Base-by-base conservation (phyloP, 2,113 vertebrate genomes). In the Syngnathus floridae region DNA sequence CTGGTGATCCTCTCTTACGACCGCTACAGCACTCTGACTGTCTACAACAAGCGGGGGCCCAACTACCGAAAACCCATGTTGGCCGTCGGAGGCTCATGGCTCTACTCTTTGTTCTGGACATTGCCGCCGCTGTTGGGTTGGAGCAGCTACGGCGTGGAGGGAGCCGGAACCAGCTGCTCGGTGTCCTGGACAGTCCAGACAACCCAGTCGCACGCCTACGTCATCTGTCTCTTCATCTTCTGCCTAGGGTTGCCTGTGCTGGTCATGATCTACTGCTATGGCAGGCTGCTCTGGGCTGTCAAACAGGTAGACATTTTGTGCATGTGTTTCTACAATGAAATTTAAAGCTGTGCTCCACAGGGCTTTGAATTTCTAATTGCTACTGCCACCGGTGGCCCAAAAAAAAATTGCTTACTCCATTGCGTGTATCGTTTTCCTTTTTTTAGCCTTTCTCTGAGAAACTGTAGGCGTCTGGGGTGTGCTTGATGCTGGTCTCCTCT, bases 101-200 rank as follows among this genome's bases (percentile, higher is more conserved):
- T 93, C 31, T 96, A 96, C 79, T 93, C 93, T 55, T 76, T 95
- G 82, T 1, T 93, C 67, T 96, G 93, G 93, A 96, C 93, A 0
- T 82, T 94, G 69, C 93, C 93, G 8, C 94, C 93, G 12, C 89
- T 95, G 26, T 60, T 96, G 2, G 93, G 93, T 0, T 96, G 94
- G 94, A 94, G 93, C 81, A 93, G 93, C 73, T 95, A 95, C 0
- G 92, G 87, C 3, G 12, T 91, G 41, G 93, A 96, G 75, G 93
- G 93, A 0, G 92, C 93, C 0, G 93, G 93, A 41, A 95, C 92
- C 7, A 94, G 92, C 72, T 96, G 94, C 67, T 95, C 93, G 0
- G 93, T 95, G 4, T 91, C 90, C 17, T 95, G 94, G 94, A 93
- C 89, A 1, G 83, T 91, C 0, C 87, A 82, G 38, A 88, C 92